A percentile compares a stretch with the other conserved stretches of the same genome.
These are phyloP conservation scores for Astropecten irregularis DNA, from an alignment of 53 echinoderm and acorn worm genomes.

Conservation along the genomic window DNA sequence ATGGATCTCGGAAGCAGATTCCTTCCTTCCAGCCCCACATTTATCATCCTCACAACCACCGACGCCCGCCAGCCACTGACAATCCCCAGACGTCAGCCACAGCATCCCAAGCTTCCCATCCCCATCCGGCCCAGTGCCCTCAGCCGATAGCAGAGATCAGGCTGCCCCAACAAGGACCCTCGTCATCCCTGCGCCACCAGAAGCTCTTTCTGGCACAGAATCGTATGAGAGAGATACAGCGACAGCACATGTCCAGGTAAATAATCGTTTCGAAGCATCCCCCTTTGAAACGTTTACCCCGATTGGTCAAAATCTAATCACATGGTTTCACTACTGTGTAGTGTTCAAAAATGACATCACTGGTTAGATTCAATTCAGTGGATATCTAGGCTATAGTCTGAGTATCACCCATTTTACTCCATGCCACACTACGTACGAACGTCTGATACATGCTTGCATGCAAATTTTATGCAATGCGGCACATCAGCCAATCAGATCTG, in stretches of 20 bases:
- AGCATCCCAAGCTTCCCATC: conserved; percentile 3
- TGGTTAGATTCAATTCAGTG: too few species aligned
- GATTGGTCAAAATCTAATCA: too few species aligned
- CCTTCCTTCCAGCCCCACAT: conserved; percentile 25
- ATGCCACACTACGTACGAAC: too few species aligned
- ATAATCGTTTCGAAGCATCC: neutral
- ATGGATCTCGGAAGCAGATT: neutral
- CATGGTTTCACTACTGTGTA: too few species aligned
- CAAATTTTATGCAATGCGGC: too few species aligned
- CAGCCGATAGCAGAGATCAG: conserved; percentile 78
- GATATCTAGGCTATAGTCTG: too few species aligned
- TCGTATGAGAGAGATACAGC: conserved; percentile 75
- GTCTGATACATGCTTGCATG: too few species aligned
- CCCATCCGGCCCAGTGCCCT: conserved; percentile 37
- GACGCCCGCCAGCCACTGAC: conserved; percentile 7
- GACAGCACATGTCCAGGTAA: conserved; percentile 58
- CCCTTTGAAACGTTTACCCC: too few species aligned
- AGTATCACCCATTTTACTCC: too few species aligned
- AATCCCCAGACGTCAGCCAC: conserved; percentile 11
- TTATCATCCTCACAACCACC: conserved; percentile 20
- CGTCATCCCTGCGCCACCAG: conserved; percentile 74
- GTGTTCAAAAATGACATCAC: too few species aligned
- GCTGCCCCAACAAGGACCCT: conserved; percentile 81
- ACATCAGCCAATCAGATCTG: too few species aligned
- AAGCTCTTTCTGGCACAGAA: conserved; percentile 81